A percentile compares a stretch with the other conserved stretches of the same genome.
Evolutionary conservation across 2,113 vertebrate species (phyloP).

Genomic region (Anseranas semipalmata): DNA sequence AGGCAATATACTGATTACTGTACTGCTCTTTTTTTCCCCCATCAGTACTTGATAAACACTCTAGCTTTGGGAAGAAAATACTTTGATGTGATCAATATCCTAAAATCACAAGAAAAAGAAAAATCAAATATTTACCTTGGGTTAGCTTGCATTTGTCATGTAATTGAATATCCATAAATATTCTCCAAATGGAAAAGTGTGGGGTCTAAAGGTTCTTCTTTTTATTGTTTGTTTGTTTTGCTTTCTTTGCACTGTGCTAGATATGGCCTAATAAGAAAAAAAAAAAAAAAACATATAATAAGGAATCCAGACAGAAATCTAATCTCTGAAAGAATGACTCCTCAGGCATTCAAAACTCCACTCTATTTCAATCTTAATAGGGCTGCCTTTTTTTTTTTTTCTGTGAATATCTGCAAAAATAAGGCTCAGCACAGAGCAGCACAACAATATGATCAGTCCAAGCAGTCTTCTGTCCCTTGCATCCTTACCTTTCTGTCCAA

Average conservation of each 20-base stretch:
- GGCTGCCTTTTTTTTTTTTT: no score
- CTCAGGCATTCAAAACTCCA: not conserved
- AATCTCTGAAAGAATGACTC: not conserved
- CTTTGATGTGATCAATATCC: not conserved
- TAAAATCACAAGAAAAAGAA: not conserved
- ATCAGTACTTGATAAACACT: not conserved
- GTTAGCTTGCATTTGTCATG: not conserved
- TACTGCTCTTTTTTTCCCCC: not conserved
- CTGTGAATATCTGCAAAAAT: not conserved
- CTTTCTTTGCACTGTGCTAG: not conserved
- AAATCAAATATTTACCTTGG: not conserved
- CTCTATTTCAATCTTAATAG: not conserved
- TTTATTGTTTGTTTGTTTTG: not conserved
- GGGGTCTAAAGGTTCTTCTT: not conserved
- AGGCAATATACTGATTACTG: not conserved
- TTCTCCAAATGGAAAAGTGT: not conserved
- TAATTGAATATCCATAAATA: not conserved
- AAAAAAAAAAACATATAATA: not conserved
- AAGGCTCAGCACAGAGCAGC: not conserved
- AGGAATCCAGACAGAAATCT: not conserved
- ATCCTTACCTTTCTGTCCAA: not conserved
- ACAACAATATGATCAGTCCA: not conserved
- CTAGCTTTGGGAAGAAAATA: not conserved
- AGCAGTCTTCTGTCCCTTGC: not conserved
- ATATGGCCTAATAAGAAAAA: not conserved